Evolutionary conservation across 2,888 invertebrate genomes (phyloP).

Genomic region (Phyto melanocephala): DNA sequence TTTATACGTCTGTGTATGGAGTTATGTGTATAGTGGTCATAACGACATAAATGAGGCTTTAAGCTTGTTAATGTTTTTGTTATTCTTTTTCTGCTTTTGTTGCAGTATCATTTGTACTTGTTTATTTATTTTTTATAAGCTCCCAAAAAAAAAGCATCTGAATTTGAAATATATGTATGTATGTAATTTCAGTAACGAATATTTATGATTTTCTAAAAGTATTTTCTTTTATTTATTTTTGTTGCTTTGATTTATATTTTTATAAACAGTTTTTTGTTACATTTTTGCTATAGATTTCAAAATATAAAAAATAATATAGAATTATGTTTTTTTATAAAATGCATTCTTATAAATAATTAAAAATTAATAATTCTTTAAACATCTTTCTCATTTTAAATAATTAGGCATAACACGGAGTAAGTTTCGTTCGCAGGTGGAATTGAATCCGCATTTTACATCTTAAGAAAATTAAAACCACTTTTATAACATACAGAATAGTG

Average conservation of each 20-base stretch:
- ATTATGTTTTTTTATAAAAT: too few species aligned
- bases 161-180: neutral
- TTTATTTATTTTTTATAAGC: neutral
- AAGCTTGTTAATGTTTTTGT: conserved; percentile 70
- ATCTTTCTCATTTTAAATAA: too few species aligned
- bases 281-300: too few species aligned
- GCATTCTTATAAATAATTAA: too few species aligned
- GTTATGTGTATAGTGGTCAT: conserved; percentile 57
- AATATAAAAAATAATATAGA: too few species aligned
- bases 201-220: conserved; percentile 47
- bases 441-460: too few species aligned
- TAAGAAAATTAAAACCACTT: too few species aligned
- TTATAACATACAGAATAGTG: too few species aligned
- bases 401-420: too few species aligned
- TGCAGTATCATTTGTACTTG: conserved; percentile 25
- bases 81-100: conserved; percentile 9
- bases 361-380: too few species aligned
- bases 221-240: conserved; percentile 5
- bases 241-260: neutral
- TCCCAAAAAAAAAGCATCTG: neutral
- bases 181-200: conserved; percentile 35
- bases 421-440: too few species aligned
- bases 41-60: conserved; percentile 73
- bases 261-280: neutral
- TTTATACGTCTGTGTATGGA: neutral